Percentiles rank a stretch among this genome's conserved stretches.
Evolutionary conservation across 2,797 vertebrate genomes (phyloP).

Genomic region (Malurus leucopterus): DNA sequence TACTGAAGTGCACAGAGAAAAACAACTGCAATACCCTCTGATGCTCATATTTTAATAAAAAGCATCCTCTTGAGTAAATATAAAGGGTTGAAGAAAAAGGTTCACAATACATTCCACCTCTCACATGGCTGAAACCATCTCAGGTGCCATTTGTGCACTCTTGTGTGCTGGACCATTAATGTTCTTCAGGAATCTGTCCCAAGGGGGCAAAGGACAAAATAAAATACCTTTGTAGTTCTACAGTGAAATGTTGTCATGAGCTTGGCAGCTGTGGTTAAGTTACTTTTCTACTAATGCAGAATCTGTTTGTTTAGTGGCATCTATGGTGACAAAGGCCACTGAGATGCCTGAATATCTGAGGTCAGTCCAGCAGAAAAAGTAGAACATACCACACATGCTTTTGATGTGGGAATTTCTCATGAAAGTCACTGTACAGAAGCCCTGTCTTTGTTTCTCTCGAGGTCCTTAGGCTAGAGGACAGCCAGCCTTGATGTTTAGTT

Average conservation of each 20-base stretch:
- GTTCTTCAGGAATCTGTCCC: background rate
- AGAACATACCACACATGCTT: background rate
- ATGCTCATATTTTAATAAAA: background rate
- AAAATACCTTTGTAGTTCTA: background rate
- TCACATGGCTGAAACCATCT: background rate
- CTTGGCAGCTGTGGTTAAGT: background rate
- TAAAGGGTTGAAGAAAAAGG: background rate
- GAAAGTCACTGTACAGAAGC: background rate
- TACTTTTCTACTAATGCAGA: slow-evolving; percentile 11
- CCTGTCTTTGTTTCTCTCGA: background rate
- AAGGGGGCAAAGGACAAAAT: background rate
- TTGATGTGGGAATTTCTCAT: slow-evolving; percentile 17
- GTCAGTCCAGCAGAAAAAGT: slow-evolving; percentile 19
- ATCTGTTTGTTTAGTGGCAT: slow-evolving; percentile 13
- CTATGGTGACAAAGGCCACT: slow-evolving; percentile 20
- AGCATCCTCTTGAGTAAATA: background rate
- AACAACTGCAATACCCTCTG: background rate
- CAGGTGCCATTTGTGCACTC: background rate
- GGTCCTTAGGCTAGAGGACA: background rate
- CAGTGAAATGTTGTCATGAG: background rate
- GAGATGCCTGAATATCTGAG: slow-evolving; percentile 27
- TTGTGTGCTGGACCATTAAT: background rate
- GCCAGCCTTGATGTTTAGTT: slow-evolving; percentile 27
- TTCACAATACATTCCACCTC: background rate
- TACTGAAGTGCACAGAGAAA: background rate